Percentiles rank a stretch among this genome's conserved stretches.
Evolutionary conservation across 2,888 invertebrate species (phyloP).

Genomic region (Tinea semifulvella): DNA sequence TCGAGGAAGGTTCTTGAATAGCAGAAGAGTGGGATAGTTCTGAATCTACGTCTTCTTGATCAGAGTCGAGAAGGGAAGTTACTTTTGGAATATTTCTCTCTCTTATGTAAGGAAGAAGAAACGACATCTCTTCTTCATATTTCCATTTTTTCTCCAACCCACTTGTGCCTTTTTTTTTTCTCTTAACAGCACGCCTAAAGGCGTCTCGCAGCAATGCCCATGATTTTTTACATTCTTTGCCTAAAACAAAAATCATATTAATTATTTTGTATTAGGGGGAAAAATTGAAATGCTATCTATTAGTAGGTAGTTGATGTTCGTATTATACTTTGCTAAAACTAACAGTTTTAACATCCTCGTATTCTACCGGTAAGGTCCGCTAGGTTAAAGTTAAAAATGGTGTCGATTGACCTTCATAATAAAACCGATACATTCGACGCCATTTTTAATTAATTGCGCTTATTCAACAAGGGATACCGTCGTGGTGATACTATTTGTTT

Average conservation of each 20-base stretch:
- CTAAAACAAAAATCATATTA: slow-evolving; percentile 2
- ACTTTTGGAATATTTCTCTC: slow-evolving; percentile 8
- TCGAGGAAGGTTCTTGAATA: neutral
- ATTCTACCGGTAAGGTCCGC: too few species aligned
- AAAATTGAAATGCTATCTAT: too few species aligned
- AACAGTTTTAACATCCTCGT: too few species aligned
- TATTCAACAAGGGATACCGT: too few species aligned
- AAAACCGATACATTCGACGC: too few species aligned
- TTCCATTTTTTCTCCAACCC: slow-evolving; percentile 21
- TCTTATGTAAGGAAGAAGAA: slow-evolving; percentile 21
- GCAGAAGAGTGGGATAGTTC: neutral
- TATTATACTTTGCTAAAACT: too few species aligned
- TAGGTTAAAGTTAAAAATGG: too few species aligned
- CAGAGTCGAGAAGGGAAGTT: neutral
- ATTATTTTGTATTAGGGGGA: neutral
- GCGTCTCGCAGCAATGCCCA: slow-evolving; percentile 22
- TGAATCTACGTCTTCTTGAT: neutral
- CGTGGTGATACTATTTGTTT: too few species aligned
- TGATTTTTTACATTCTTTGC: slow-evolving; percentile 21
- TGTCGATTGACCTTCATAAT: too few species aligned
- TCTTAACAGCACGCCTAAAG: slow-evolving; percentile 20
- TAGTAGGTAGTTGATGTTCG: too few species aligned
- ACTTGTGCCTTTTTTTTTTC: slow-evolving; percentile 16
- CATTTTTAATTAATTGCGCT: too few species aligned
- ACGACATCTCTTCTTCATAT: slow-evolving; percentile 22